Evolutionary conservation across 2,888 invertebrate genomes (phyloP).

Genomic region (Macrophya alboannulata): DNA sequence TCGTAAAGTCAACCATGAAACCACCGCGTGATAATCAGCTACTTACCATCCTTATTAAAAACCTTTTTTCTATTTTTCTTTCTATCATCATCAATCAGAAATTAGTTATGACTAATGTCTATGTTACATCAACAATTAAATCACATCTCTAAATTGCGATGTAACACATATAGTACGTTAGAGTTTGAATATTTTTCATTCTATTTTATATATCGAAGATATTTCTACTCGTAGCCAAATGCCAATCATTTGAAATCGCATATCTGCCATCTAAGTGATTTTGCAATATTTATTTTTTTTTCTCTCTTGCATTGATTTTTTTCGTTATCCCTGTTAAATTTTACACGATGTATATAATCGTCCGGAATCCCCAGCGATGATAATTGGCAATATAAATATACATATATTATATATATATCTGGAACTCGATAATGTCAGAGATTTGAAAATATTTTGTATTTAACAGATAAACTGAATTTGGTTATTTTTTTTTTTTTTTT

Average conservation of each 20-base stretch:
- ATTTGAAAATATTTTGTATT: not conserved
- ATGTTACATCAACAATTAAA: not conserved
- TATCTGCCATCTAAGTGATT: not conserved
- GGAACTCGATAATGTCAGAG: not conserved
- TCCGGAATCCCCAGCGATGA: not conserved
- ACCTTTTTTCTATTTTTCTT: not conserved
- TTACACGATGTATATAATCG: not conserved
- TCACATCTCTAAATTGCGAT: not conserved
- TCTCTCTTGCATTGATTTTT: not conserved
- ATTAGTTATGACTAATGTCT: conserved; percentile 20
- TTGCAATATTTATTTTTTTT: not conserved
- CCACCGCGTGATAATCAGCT: not conserved
- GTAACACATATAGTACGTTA: not conserved
- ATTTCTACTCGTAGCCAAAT: not conserved
- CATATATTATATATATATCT: not conserved
- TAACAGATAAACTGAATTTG: not conserved
- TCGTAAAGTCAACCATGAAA: conserved; percentile 16
- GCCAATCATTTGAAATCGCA: conserved; percentile 3
- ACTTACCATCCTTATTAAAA: not conserved
- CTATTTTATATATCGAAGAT: too few species aligned
- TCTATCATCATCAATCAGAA: conserved; percentile 4
- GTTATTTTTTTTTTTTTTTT: not conserved
- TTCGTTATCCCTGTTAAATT: not conserved
- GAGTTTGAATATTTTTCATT: not conserved
- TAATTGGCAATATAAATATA: not conserved